A percentile compares a stretch with the other conserved stretches of the same genome.
phyloP scores from a whole-genome alignment of 2,113 vertebrate genomes.

The Brachyhypopomus occidentalis region DNA sequence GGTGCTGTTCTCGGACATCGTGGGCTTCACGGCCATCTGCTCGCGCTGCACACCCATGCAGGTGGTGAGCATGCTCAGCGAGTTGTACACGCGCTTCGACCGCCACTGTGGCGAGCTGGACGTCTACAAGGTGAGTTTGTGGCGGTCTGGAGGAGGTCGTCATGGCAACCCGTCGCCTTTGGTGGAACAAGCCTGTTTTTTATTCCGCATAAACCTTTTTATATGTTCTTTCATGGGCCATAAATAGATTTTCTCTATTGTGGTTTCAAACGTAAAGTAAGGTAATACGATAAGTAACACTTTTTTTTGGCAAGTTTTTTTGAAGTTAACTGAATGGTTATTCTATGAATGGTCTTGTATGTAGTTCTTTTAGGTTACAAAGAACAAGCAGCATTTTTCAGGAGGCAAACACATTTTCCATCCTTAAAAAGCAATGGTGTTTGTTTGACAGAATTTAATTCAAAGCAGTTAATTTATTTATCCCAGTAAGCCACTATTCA shows the following conservation, averaged over 20 bases:
- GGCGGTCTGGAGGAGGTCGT: no score
- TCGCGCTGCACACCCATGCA: slow-evolving; percentile 93
- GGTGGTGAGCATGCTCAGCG: slow-evolving; percentile 97
- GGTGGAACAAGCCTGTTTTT: background rate
- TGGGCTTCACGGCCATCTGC: slow-evolving; percentile 97
- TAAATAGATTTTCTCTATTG: background rate
- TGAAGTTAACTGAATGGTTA: background rate
- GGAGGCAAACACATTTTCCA: background rate
- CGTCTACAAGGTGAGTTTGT: slow-evolving; percentile 88
- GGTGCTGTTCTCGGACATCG: slow-evolving; percentile 97
- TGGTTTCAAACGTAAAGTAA: background rate
- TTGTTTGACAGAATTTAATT: background rate
- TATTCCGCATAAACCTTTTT: background rate
- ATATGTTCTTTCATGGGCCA: background rate
- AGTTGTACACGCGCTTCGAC: slow-evolving; percentile 95
- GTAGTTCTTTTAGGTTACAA: background rate
- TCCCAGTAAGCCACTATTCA: background rate
- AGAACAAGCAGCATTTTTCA: background rate
- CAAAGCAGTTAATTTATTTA: background rate
- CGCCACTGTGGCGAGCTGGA: slow-evolving; percentile 93
- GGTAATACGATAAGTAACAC: background rate
- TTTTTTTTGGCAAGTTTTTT: background rate
- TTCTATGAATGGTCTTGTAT: background rate
- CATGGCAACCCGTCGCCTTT: background rate
- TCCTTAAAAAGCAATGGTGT: background rate